phyloP scores from a whole-genome alignment of 2,113 vertebrate genomes.

The Paraplagusia blochii region DNA sequence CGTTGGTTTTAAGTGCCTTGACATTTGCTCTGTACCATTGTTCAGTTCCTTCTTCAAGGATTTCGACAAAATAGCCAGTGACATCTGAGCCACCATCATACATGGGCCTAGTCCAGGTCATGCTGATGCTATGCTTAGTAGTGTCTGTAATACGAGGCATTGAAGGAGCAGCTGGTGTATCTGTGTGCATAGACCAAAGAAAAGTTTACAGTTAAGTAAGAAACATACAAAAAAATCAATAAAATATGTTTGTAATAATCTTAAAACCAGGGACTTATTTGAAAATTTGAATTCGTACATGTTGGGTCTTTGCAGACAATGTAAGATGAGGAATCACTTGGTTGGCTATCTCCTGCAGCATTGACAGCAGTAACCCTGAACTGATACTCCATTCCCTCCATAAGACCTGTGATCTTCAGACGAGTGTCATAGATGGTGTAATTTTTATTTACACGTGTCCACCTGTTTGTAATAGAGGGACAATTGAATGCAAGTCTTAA shows the following conservation, averaged over 20 bases:
- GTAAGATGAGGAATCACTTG: slow-evolving; percentile 91
- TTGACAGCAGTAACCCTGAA: slow-evolving; percentile 96
- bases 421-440: slow-evolving; percentile 94
- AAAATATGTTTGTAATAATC: too few species aligned
- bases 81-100: slow-evolving; percentile 93
- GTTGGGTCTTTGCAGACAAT: slow-evolving; percentile 92
- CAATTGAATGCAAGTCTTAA: too few species aligned
- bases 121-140: slow-evolving; percentile 91
- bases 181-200: slow-evolving; percentile 58
- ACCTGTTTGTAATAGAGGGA: slow-evolving; percentile 71
- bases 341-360: slow-evolving; percentile 90
- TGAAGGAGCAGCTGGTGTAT: slow-evolving; percentile 93
- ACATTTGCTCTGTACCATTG: slow-evolving; percentile 92
- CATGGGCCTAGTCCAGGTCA: slow-evolving; percentile 93
- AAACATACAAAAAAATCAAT: background rate
- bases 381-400: slow-evolving; percentile 94
- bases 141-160: slow-evolving; percentile 90
- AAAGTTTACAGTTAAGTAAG: background rate
- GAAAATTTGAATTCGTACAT: slow-evolving; percentile 79
- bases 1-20: slow-evolving; percentile 79
- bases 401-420: slow-evolving; percentile 88
- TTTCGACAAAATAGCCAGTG: slow-evolving; percentile 90
- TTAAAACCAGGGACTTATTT: too few species aligned
- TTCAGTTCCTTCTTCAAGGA: slow-evolving; percentile 87
- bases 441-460: slow-evolving; percentile 95